These are phyloP conservation scores for Dendropsophus ebraccatus DNA, from an alignment of 2,113 vertebrate species.

Conservation along the genomic window DNA sequence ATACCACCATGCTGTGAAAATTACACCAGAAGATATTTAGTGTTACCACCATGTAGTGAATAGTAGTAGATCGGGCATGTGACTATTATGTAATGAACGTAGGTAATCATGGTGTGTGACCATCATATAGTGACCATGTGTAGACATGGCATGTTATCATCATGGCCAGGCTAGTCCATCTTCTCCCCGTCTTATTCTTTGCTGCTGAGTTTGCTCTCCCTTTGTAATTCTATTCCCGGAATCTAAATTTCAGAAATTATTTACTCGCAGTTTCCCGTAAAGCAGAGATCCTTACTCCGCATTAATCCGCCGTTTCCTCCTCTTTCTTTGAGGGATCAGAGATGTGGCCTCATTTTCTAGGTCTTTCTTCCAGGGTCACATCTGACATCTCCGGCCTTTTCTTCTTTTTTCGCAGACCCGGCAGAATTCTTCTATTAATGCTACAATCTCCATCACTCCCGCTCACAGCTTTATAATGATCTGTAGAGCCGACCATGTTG, in stretches of 20 bases:
- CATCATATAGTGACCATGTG: no score
- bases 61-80: no score
- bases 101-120: no score
- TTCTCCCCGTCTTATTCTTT: background rate
- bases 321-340: background rate
- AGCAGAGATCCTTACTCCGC: background rate
- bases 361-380: constrained; percentile 15
- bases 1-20: no score
- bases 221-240: background rate
- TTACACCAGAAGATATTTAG: no score
- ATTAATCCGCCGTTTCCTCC: background rate
- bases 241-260: background rate
- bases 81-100: no score
- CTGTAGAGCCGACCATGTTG: background rate
- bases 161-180: background rate
- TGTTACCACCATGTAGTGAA: no score
- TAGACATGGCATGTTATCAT: no score
- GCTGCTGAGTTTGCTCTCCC: background rate
- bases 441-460: constrained; percentile 15
- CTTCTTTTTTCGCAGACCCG: background rate
- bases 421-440: background rate
- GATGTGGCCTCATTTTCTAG: background rate
- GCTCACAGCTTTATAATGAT: constrained; percentile 14
- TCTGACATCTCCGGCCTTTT: background rate
- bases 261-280: background rate